Evolutionary conservation across 2,888 invertebrate genomes (phyloP).

Genomic region (Drosophila affinis): DNA sequence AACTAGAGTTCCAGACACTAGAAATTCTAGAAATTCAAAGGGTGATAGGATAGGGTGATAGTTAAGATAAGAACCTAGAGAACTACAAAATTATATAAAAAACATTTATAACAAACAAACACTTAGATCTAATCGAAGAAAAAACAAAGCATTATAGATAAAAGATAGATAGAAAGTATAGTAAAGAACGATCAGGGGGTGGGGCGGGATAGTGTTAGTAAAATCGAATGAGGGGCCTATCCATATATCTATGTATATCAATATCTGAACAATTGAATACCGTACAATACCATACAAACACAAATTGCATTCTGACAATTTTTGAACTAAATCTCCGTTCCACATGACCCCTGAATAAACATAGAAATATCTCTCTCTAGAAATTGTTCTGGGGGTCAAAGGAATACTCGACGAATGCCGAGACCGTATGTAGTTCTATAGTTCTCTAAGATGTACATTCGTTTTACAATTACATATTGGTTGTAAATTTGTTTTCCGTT

Average conservation of each 20-base stretch:
- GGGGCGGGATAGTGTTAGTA: constrained; percentile 44
- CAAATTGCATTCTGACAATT: constrained; percentile 28
- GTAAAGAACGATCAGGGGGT: constrained; percentile 47
- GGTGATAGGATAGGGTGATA: constrained; percentile 13
- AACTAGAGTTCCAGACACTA: constrained; percentile 42
- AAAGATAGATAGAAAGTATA: constrained; percentile 36
- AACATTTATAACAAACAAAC: constrained; percentile 74
- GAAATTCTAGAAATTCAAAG: constrained; percentile 19
- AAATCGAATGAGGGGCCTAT: constrained; percentile 44
- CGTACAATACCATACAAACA: constrained; percentile 44
- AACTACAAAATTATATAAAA: constrained; percentile 34
- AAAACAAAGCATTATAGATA: constrained; percentile 36
- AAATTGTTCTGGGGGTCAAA: constrained; percentile 20
- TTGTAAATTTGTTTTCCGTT: constrained; percentile 46
- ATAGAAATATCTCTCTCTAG: constrained; percentile 12
- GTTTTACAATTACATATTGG: constrained; percentile 48
- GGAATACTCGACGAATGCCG: constrained; percentile 34
- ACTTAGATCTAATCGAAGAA: constrained; percentile 65
- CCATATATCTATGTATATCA: background rate
- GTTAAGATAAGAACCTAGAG: constrained; percentile 39
- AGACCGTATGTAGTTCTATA: constrained; percentile 20
- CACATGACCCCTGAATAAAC: constrained; percentile 25
- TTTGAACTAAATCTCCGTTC: constrained; percentile 30
- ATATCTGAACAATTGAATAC: constrained; percentile 37
- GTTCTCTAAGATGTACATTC: constrained; percentile 37